phyloP scores from a whole-genome alignment of 1,140 invertebrate species.

The Cataglyphis hispanica region DNA sequence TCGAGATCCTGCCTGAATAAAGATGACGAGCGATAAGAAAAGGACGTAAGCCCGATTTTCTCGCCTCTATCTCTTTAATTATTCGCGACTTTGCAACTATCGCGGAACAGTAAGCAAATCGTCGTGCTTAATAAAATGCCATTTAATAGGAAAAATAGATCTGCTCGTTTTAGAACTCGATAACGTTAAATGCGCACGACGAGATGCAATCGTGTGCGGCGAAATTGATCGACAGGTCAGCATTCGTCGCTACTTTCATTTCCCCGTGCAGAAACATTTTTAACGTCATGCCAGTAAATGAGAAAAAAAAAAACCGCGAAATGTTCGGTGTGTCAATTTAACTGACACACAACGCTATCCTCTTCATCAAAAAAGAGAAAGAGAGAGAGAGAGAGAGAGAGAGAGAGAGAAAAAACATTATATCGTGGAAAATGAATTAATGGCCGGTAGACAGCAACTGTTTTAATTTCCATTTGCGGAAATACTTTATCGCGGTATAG shows the following conservation, averaged over 20 bases:
- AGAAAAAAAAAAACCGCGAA: constrained; percentile 41
- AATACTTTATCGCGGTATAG: constrained; percentile 15
- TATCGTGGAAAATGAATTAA: constrained; percentile 38
- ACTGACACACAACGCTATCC: constrained; percentile 39
- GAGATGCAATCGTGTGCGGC: constrained; percentile 44
- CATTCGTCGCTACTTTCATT: constrained; percentile 48
- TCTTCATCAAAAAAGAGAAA: background rate
- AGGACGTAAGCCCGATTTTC: constrained; percentile 36
- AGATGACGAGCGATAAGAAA: constrained; percentile 54
- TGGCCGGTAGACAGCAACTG: background rate
- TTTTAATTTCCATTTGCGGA: constrained; percentile 44
- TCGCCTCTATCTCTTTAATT: constrained; percentile 35
- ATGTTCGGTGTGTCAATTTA: constrained; percentile 46
- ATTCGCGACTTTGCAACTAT: constrained; percentile 6
- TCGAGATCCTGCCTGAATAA: constrained; percentile 39
- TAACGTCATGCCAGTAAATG: constrained; percentile 20
- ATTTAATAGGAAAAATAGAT: constrained; percentile 26
- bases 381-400: background rate
- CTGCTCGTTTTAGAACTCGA: constrained; percentile 3
- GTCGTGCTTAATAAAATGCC: constrained; percentile 11
- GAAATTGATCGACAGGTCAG: constrained; percentile 47
- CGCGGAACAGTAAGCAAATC: constrained; percentile 17
- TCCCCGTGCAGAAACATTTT: constrained; percentile 41
- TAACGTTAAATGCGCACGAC: constrained; percentile 21
- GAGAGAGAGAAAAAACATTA: background rate